Evolutionary conservation across 2,113 vertebrate genomes (phyloP).

Genomic region (Hypomesus transpacificus): DNA sequence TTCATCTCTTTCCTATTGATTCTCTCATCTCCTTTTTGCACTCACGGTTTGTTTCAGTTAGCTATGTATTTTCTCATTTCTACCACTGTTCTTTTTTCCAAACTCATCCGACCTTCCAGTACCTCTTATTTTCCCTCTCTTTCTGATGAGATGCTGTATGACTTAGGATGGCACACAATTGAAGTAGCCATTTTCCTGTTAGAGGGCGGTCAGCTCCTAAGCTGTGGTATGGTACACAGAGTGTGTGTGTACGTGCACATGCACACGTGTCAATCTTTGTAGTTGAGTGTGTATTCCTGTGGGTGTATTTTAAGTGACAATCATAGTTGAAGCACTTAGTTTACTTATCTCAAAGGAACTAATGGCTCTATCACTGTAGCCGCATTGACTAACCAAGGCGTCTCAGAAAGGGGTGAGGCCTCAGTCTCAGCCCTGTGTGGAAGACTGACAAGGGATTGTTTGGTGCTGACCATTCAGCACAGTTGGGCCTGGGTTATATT

Average conservation of each 20-base stretch:
- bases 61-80: too few species aligned
- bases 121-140: background rate
- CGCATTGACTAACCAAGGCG: background rate
- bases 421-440: too few species aligned
- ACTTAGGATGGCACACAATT: background rate
- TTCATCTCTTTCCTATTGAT: too few species aligned
- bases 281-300: background rate
- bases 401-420: background rate
- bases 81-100: too few species aligned
- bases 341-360: background rate
- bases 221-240: constrained; percentile 4
- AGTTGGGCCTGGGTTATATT: too few species aligned
- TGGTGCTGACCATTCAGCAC: too few species aligned
- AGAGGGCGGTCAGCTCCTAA: background rate
- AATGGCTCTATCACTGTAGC: background rate
- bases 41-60: too few species aligned
- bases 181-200: background rate
- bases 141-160: background rate
- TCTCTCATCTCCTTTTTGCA: too few species aligned
- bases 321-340: background rate
- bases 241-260: constrained; percentile 10
- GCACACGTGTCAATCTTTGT: background rate
- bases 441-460: too few species aligned
- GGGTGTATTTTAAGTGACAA: background rate
- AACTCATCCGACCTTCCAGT: too few species aligned